Conservation (phyloP, 2,888 invertebrate species). For the Sthenelais limicola region DNA sequence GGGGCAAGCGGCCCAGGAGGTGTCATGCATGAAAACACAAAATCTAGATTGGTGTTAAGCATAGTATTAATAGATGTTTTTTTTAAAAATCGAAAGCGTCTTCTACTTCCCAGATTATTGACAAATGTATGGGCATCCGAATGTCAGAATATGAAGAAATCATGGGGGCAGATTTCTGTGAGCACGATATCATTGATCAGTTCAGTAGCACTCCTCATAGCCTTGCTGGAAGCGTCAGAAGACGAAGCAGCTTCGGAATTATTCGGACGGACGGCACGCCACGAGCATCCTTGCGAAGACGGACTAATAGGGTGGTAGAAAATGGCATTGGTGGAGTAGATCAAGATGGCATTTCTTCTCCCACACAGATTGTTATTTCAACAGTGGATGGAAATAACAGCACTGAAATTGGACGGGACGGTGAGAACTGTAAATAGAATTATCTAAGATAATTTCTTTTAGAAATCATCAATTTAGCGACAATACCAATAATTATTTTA, state of each 20-base stretch:
- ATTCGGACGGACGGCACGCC: constrained; percentile 27
- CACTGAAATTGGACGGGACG: no score
- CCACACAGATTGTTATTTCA: constrained; percentile 24
- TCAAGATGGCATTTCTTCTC: no score
- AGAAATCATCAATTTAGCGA: no score
- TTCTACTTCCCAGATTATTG: constrained; percentile 3
- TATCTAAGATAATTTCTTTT: no score
- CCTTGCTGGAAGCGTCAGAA: background rate
- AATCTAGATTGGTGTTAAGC: no score
- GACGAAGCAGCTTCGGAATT: constrained; percentile 42
- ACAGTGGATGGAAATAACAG: constrained; percentile 8
- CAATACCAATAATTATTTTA: no score
- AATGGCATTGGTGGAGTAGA: background rate
- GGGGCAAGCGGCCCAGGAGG: no score
- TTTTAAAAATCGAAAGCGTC: no score
- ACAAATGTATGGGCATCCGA: constrained; percentile 3
- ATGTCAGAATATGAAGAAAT: constrained; percentile 20
- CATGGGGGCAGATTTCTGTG: constrained; percentile 32
- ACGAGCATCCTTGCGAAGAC: constrained; percentile 3
- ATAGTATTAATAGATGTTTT: no score
- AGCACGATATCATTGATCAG: constrained; percentile 22
- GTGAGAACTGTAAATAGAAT: no score
- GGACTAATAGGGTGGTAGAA: constrained; percentile 1
- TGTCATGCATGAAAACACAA: no score
- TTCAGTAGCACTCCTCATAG: background rate